Percentiles rank a stretch among this genome's conserved stretches.
phyloP scores from a whole-genome alignment of 1,140 invertebrate genomes.

The Orchestia grillus region DNA sequence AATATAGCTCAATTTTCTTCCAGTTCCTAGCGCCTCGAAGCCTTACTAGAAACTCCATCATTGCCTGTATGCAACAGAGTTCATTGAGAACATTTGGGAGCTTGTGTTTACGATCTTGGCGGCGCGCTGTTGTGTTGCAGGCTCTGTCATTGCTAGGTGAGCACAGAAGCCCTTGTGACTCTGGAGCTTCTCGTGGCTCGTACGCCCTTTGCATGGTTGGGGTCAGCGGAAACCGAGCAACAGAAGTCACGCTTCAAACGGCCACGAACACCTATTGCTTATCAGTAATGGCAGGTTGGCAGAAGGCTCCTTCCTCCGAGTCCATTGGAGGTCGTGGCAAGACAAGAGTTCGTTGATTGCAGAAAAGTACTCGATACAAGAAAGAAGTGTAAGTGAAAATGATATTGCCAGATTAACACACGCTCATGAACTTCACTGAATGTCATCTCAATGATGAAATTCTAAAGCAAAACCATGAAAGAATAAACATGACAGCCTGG shows the following conservation, averaged over 20 bases:
- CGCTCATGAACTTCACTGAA: not conserved
- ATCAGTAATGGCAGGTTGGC: not conserved
- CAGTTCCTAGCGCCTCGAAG: not conserved
- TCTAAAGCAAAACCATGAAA: not conserved
- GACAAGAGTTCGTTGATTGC: not conserved
- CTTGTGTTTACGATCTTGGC: not conserved
- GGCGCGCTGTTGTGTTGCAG: not conserved
- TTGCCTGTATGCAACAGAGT: not conserved
- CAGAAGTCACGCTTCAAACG: not conserved
- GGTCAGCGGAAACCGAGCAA: not conserved
- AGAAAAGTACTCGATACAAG: not conserved
- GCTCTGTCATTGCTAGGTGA: slow-evolving; percentile 15
- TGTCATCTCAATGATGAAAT: not conserved
- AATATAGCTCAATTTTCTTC: not conserved
- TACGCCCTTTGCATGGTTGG: not conserved
- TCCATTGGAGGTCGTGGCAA: not conserved
- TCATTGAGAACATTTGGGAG: not conserved
- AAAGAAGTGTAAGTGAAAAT: not conserved
- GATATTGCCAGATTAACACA: not conserved
- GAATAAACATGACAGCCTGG: not conserved
- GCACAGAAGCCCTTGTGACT: not conserved
- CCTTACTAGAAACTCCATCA: slow-evolving; percentile 1
- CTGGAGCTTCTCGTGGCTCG: not conserved
- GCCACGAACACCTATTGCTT: not conserved
- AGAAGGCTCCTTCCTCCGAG: not conserved